Conservation (phyloP, 2,113 vertebrate genomes). For the Mixornis gularis region DNA sequence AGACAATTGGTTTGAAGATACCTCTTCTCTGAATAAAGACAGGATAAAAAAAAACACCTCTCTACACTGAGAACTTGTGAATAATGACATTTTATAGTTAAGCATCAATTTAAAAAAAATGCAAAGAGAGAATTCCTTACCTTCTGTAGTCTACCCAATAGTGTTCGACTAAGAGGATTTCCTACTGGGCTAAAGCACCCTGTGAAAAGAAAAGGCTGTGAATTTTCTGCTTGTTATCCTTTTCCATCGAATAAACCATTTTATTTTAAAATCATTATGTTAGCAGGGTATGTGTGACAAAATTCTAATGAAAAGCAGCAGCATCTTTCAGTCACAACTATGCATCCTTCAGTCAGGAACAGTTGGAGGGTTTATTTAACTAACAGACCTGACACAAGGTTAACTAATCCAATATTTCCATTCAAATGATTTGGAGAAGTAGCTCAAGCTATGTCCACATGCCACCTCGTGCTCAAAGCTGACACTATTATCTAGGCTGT, state of each 20-base stretch:
- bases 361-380: slow-evolving; percentile 65
- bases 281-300: slow-evolving; percentile 48
- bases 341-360: slow-evolving; percentile 61
- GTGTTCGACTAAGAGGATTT: slow-evolving; percentile 70
- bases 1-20: slow-evolving; percentile 39
- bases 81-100: slow-evolving; percentile 46
- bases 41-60: background rate
- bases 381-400: slow-evolving; percentile 61
- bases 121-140: slow-evolving; percentile 72
- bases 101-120: slow-evolving; percentile 38
- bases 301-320: slow-evolving; percentile 62
- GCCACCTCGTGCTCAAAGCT: slow-evolving; percentile 50
- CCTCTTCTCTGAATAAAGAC: slow-evolving; percentile 13
- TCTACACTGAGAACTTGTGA: slow-evolving; percentile 28
- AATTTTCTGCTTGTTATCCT: slow-evolving; percentile 68
- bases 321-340: slow-evolving; percentile 53
- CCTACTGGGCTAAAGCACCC: slow-evolving; percentile 80
- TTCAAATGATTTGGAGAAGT: slow-evolving; percentile 56
- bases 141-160: slow-evolving; percentile 74
- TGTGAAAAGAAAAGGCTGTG: slow-evolving; percentile 70
- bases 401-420: slow-evolving; percentile 64
- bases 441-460: slow-evolving; percentile 47
- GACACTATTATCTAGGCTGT: slow-evolving; percentile 58
- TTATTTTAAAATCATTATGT: slow-evolving; percentile 71
- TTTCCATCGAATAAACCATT: slow-evolving; percentile 59